Percentiles rank a stretch among this genome's conserved stretches.
Evolutionary conservation across 2,113 vertebrate species (phyloP).

Genomic region (Scalopus aquaticus): DNA sequence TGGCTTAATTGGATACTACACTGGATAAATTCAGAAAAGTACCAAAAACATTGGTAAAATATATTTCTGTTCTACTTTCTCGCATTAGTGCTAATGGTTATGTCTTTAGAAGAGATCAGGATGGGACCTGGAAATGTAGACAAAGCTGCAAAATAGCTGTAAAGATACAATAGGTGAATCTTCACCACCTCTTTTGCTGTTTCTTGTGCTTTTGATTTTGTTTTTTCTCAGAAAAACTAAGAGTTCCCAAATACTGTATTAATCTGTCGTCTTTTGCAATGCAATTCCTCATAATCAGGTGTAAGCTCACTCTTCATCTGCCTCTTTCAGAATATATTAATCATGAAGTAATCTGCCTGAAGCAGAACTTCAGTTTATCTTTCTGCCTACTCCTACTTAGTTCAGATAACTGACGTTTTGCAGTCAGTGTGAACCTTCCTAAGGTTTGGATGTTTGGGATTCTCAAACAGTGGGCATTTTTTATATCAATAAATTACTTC

Average conservation of each 20-base stretch:
- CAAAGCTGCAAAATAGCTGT: background rate
- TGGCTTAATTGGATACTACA: background rate
- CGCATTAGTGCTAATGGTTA: background rate
- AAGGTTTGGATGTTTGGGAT: background rate
- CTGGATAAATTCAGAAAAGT: background rate
- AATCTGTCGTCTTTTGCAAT: background rate
- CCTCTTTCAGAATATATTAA: background rate
- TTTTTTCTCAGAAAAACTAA: background rate
- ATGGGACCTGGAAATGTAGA: background rate
- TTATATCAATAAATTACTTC: background rate
- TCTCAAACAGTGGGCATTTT: background rate
- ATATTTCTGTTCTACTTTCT: background rate
- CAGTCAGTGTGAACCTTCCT: background rate
- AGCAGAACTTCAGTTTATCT: constrained; percentile 1
- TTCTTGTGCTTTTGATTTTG: background rate
- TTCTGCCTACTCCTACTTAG: background rate
- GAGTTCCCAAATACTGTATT: background rate
- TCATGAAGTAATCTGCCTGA: background rate
- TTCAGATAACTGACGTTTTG: background rate
- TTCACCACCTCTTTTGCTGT: background rate
- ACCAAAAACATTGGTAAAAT: background rate
- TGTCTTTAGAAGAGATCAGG: background rate
- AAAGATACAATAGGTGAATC: background rate
- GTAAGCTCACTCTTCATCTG: background rate
- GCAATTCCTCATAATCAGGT: background rate